Conservation (phyloP, 2,797 vertebrate genomes). For the Lepidocolaptes lacrymiger region DNA sequence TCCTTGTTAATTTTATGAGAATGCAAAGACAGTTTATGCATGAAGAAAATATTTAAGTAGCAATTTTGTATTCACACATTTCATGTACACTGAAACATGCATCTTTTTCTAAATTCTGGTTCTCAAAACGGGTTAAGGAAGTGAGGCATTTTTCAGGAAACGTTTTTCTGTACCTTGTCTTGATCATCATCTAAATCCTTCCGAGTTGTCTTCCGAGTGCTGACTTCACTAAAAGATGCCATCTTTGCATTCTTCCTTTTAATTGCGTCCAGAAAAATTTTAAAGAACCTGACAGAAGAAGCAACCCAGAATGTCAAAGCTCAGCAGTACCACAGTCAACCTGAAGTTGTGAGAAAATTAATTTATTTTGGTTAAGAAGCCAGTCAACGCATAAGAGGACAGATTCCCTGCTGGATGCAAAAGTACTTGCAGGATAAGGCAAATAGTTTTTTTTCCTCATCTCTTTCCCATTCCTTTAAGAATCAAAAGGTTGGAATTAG, state of each 20-base stretch:
- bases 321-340: neutral
- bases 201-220: slow-evolving; percentile 82
- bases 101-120: neutral
- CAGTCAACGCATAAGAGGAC: neutral
- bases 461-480: neutral
- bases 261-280: slow-evolving; percentile 84
- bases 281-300: slow-evolving; percentile 85
- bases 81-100: rapidly evolving
- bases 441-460: neutral
- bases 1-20: neutral
- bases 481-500: neutral
- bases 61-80: neutral
- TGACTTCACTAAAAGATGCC: slow-evolving; percentile 83
- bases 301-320: neutral
- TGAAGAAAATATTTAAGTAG: neutral
- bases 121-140: neutral
- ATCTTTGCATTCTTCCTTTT: slow-evolving; percentile 86
- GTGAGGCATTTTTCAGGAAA: neutral
- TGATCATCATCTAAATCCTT: slow-evolving; percentile 77
- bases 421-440: neutral
- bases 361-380: neutral
- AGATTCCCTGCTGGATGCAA: neutral
- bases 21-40: neutral
- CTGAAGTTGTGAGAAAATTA: neutral
- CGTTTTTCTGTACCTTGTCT: slow-evolving; percentile 48